phyloP scores from a whole-genome alignment of 2,797 vertebrate genomes.

The Acrossocheilus fasciatus region DNA sequence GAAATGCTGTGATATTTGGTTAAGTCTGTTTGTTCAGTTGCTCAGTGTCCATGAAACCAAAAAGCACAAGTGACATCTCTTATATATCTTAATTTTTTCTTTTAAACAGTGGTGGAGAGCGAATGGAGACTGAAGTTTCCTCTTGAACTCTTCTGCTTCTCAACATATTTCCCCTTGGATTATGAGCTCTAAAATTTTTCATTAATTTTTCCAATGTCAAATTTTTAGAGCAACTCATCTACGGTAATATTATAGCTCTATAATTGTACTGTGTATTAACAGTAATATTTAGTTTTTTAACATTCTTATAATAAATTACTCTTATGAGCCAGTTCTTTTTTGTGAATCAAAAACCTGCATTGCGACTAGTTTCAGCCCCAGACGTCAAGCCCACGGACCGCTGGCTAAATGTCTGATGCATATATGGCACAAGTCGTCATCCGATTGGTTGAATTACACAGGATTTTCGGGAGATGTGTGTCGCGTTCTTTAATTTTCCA shows the following conservation, averaged over 20 bases:
- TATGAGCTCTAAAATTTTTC: background rate
- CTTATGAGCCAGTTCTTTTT: background rate
- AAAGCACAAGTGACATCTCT: background rate
- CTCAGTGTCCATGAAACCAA: background rate
- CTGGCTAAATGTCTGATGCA: no score
- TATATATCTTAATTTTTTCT: background rate
- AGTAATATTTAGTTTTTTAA: background rate
- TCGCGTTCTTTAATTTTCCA: no score
- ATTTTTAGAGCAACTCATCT: background rate
- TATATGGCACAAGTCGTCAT: no score
- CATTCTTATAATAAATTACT: background rate
- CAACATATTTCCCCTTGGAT: background rate
- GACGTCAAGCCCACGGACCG: no score
- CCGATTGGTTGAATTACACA: no score
- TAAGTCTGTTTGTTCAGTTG: background rate
- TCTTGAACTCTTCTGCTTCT: background rate
- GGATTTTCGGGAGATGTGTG: no score
- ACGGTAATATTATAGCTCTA: background rate
- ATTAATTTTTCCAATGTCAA: background rate
- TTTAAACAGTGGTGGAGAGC: background rate
- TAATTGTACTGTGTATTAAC: background rate
- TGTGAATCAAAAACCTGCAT: background rate
- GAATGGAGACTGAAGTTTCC: background rate
- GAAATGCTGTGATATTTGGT: constrained; percentile 14
- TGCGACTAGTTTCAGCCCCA: no score